phyloP scores from a whole-genome alignment of 2,797 vertebrate genomes.

The Pipistrellus kuhlii region DNA sequence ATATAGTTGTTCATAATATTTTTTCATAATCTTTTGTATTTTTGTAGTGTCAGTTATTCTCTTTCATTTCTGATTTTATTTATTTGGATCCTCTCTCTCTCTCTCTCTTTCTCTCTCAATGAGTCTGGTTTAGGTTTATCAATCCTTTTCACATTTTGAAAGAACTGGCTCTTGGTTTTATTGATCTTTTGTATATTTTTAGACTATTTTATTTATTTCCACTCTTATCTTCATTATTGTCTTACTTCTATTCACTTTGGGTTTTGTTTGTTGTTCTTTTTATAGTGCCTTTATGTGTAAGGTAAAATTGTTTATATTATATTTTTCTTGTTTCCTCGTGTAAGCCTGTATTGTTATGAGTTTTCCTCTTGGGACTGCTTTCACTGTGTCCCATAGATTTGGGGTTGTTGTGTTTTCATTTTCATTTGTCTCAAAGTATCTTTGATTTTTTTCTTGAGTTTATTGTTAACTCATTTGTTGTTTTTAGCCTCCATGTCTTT shows the following conservation, averaged over 20 bases:
- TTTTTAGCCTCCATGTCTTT: background rate
- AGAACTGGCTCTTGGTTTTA: background rate
- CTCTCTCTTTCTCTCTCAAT: background rate
- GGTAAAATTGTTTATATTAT: background rate
- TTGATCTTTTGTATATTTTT: background rate
- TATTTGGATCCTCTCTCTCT: background rate
- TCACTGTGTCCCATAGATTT: background rate
- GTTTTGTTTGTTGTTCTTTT: background rate
- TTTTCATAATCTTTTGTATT: background rate
- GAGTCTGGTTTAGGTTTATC: background rate
- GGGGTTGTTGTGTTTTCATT: background rate
- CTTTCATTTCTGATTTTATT: background rate
- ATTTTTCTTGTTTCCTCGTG: background rate
- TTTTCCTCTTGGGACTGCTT: background rate
- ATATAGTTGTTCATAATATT: background rate
- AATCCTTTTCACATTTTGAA: background rate
- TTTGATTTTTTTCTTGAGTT: background rate
- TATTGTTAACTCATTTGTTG: background rate
- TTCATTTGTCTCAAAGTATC: background rate
- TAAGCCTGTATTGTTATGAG: background rate
- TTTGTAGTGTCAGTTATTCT: background rate
- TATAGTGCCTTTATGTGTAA: background rate
- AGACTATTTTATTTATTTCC: background rate
- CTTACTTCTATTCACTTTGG: background rate
- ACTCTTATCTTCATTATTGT: background rate